Evolutionary conservation across 2,888 invertebrate genomes (phyloP).

Genomic region (Lochmaea capreae): DNA sequence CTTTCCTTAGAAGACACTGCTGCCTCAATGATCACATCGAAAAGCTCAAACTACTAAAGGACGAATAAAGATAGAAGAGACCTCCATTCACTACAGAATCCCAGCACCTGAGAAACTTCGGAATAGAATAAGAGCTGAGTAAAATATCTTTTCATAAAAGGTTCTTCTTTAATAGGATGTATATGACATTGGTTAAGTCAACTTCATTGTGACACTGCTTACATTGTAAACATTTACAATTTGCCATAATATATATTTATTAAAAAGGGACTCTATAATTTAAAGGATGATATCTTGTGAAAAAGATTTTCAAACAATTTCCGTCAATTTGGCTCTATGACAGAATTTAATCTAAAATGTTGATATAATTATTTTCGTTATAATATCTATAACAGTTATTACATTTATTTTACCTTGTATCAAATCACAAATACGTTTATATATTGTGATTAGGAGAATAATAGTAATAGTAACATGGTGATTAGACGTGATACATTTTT

Average conservation of each 20-base stretch:
- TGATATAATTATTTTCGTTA: conserved; percentile 36
- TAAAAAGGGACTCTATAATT: conserved; percentile 15
- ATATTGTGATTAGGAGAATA: conserved; percentile 12
- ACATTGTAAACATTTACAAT: conserved; percentile 17
- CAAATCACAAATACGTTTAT: conserved; percentile 20
- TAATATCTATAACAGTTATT: conserved; percentile 37
- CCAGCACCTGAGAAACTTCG: too few relatives aligned
- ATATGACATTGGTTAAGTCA: background rate
- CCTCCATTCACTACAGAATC: too few relatives aligned
- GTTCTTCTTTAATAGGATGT: too few relatives aligned
- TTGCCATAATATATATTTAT: conserved; percentile 17
- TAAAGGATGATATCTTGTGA: conserved; percentile 20
- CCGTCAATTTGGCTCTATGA: conserved; percentile 17
- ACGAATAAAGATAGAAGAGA: too few relatives aligned
- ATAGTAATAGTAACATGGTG: background rate
- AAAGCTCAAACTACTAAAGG: too few relatives aligned
- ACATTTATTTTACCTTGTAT: conserved; percentile 36
- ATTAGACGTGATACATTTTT: background rate
- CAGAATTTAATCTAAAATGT: conserved; percentile 29
- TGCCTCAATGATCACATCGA: too few relatives aligned
- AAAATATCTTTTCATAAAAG: too few relatives aligned
- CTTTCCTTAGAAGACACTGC: too few relatives aligned
- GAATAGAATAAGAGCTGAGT: too few relatives aligned
- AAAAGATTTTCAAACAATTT: conserved; percentile 19
- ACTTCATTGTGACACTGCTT: background rate